A percentile compares a stretch with the other conserved stretches of the same genome.
phyloP scores from a whole-genome alignment of 2,113 vertebrate species.

The Potamarius usumacintae region DNA sequence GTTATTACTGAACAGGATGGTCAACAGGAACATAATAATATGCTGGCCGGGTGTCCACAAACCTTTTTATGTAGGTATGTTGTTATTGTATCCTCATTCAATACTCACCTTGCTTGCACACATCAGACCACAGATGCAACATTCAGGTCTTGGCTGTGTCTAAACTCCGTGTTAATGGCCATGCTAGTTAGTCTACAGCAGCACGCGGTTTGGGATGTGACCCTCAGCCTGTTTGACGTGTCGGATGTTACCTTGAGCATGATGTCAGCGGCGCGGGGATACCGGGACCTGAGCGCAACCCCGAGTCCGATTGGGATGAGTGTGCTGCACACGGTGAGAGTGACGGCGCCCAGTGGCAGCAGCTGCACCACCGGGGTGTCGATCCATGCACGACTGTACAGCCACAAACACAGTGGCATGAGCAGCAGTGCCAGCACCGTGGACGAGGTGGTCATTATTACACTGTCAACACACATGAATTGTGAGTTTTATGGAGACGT shows the following conservation, averaged over 20 bases:
- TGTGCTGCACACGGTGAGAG: conserved; percentile 91
- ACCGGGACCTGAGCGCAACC: conserved; percentile 83
- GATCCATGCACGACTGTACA: conserved; percentile 95
- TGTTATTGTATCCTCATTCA: neutral
- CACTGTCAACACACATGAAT: conserved; percentile 65
- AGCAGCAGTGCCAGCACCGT: conserved; percentile 88
- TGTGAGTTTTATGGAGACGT: neutral
- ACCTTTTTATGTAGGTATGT: too few species aligned
- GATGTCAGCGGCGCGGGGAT: conserved; percentile 81
- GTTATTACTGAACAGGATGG: neutral
- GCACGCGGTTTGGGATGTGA: neutral
- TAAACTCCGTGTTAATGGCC: too few species aligned
- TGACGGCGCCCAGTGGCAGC: conserved; percentile 89
- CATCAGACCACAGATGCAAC: neutral
- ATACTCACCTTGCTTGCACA: neutral
- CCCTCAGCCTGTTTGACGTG: neutral
- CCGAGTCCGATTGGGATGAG: conserved; percentile 91
- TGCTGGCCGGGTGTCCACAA: neutral
- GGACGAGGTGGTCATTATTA: conserved; percentile 98
- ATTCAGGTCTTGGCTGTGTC: neutral
- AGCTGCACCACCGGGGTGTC: conserved; percentile 88
- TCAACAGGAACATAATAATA: neutral
- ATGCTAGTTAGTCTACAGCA: neutral
- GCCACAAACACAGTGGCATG: conserved; percentile 95
- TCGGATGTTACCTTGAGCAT: conserved; percentile 83